Base-by-base conservation (phyloP, 2,888 invertebrate species). In the Alviniconcha strummeri region DNA sequence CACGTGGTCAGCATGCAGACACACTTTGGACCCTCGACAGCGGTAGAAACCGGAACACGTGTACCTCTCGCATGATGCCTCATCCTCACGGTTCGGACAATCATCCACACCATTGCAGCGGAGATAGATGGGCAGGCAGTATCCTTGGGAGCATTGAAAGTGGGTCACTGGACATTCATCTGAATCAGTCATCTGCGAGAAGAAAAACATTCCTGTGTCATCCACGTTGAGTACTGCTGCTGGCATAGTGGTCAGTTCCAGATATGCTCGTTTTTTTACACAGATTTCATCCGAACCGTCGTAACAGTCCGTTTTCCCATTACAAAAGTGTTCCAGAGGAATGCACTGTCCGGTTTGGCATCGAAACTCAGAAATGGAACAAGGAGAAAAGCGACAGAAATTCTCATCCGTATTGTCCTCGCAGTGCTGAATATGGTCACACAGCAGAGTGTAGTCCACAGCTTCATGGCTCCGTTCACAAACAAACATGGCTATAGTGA, bases 261-360 rank as follows among this genome's bases (percentile, higher is more conserved):
- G 36, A 36, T 15, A 5, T 8, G 6, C 57, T 5, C 11, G 11
- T 8, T n/a, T 19, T 11, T 57, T 56, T 9, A 11, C 57, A 77
- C 76, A 77, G 11, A 8, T 17, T 72, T 81, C 81, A 56, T 81
- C 81, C n/a, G 81, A 81, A 17, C 69, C 55, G 19, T 81, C 81
- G 17, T 56, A 15, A 72, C 81, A 81, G 19, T 81, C 56, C 6
- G 2, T n/a, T 15, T 36, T 36, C 15, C 74, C 81, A 69, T 81
- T 57, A 81, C 81, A 81, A n/a, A 55, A 60, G 17, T 81, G 71
- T 15, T 67, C 8, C 8, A 11, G 11, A 36, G 4, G 1, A 13
- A 76, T 54, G 17, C 76, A 76, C 76, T 76, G 76, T 9, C 54
- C n/a, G 4, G 4, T 76, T 19, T 19, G 76, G 19, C 76, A 77